These are phyloP conservation scores for Montipora sp. DNA, from an alignment of 64 coral and sea anemone species.

Conservation along the genomic window DNA sequence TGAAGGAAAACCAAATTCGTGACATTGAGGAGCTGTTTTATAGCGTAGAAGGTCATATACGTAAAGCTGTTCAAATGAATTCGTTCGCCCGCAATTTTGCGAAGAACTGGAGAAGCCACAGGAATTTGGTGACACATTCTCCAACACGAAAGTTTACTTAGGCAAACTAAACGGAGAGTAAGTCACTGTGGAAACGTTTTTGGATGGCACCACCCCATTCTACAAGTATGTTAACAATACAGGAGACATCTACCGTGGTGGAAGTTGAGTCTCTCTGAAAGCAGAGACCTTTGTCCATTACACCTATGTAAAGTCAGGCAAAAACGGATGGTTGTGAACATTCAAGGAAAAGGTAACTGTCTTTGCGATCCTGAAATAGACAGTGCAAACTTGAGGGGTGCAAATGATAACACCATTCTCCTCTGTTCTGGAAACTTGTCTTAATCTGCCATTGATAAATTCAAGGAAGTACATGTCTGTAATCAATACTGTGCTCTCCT, in stretches of 20 bases:
- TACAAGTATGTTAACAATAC: conserved; percentile 70
- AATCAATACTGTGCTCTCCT: conserved; percentile 59
- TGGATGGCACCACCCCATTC: conserved; percentile 62
- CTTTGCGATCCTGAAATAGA: conserved; percentile 68
- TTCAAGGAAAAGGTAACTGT: conserved; percentile 59
- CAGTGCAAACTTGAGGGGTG: conserved; percentile 18
- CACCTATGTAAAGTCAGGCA: conserved; percentile 61
- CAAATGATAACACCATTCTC: conserved; percentile 47
- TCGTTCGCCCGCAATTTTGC: conserved; percentile 59
- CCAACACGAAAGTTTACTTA: conserved; percentile 26
- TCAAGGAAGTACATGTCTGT: conserved; percentile 56
- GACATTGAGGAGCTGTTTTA: conserved; percentile 41
- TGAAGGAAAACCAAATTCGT: conserved; percentile 32
- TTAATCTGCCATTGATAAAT: conserved; percentile 34
- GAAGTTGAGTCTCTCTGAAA: conserved; percentile 41
- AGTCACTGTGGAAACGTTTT: conserved; percentile 22
- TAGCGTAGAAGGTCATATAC: conserved; percentile 32
- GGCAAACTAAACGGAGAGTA: conserved; percentile 20
- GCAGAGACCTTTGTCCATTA: conserved; percentile 66
- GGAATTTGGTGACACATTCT: conserved; percentile 10
- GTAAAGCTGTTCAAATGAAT: conserved; percentile 74
- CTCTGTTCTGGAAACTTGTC: conserved; percentile 71
- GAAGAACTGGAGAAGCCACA: conserved; percentile 18
- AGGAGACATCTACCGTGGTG: conserved; percentile 48
- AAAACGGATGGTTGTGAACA: conserved; percentile 77